These are phyloP conservation scores for Battus philenor DNA, from an alignment of 1,140 invertebrate genomes.

Conservation along the genomic window DNA sequence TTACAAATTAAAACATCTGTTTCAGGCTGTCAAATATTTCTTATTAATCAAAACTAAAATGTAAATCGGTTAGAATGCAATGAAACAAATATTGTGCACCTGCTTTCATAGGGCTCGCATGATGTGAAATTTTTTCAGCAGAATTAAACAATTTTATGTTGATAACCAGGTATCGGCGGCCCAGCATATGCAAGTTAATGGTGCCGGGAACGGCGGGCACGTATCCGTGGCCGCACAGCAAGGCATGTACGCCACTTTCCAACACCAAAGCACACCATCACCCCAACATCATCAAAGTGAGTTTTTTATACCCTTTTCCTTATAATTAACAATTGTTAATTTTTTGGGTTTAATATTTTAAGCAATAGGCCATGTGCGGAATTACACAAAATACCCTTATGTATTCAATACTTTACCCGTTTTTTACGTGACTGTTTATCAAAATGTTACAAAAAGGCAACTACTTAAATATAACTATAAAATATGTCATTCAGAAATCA, in stretches of 20 bases:
- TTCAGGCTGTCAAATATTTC: background rate
- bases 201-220: conserved; percentile 78
- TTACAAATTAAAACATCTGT: background rate
- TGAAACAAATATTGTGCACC: background rate
- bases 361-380: too few relatives aligned
- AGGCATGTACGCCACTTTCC: conserved; percentile 85
- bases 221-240: conserved; percentile 87
- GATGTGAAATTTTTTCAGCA: background rate
- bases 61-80: background rate
- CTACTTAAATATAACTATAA: too few relatives aligned
- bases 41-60: background rate
- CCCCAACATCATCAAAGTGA: conserved; percentile 65
- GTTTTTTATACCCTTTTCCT: too few relatives aligned
- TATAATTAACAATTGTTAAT: too few relatives aligned
- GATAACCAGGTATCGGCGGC: conserved; percentile 83
- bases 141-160: conserved; percentile 14
- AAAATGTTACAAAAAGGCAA: too few relatives aligned
- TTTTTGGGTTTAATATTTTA: too few relatives aligned
- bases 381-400: too few relatives aligned
- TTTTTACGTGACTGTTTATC: too few relatives aligned
- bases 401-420: too few relatives aligned
- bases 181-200: conserved; percentile 85
- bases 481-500: too few relatives aligned
- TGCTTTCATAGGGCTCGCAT: background rate
- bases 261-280: conserved; percentile 54